Percentiles rank a stretch among this genome's conserved stretches.
Evolutionary conservation across 2,888 invertebrate genomes (phyloP).

Genomic region (Lasioglossum morio): DNA sequence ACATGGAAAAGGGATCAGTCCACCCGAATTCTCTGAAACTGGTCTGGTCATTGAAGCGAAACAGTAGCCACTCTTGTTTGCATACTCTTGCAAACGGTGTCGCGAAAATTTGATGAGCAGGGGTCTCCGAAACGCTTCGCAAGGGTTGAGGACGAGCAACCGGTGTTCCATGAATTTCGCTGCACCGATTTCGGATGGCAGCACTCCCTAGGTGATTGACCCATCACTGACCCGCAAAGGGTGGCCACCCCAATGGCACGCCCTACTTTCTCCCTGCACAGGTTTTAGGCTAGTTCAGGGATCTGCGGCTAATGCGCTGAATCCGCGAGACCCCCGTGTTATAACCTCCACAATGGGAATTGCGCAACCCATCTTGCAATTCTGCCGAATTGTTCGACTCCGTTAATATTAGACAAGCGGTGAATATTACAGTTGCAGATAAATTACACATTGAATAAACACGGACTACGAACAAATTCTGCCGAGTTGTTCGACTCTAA

Average conservation of each 20-base stretch:
- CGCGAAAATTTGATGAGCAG: not conserved
- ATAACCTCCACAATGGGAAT: not conserved
- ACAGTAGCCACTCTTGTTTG: not conserved
- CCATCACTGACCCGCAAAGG: conserved; percentile 15
- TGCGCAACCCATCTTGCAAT: not conserved
- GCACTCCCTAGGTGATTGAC: conserved; percentile 1
- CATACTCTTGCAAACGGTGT: not conserved
- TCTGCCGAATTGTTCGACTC: not conserved
- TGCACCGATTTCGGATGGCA: not conserved
- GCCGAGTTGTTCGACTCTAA: not conserved
- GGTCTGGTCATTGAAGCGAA: not conserved
- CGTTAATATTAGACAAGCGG: too few species aligned
- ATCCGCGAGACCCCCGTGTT: not conserved
- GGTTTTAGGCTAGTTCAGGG: conserved; percentile 8
- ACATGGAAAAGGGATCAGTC: not conserved
- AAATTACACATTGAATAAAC: too few species aligned
- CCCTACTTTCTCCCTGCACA: conserved; percentile 1
- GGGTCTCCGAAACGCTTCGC: not conserved
- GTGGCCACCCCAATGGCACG: not conserved
- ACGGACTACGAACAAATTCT: too few species aligned
- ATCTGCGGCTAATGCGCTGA: not conserved
- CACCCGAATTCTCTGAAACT: not conserved
- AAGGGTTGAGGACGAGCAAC: conserved; percentile 43
- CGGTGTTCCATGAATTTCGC: conserved; percentile 48
- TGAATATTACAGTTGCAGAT: too few species aligned